Evolutionary conservation across 2,888 invertebrate genomes (phyloP), one percentile per base, ranked within the genome.

Genomic region (Ectemnius lituratus): DNA sequence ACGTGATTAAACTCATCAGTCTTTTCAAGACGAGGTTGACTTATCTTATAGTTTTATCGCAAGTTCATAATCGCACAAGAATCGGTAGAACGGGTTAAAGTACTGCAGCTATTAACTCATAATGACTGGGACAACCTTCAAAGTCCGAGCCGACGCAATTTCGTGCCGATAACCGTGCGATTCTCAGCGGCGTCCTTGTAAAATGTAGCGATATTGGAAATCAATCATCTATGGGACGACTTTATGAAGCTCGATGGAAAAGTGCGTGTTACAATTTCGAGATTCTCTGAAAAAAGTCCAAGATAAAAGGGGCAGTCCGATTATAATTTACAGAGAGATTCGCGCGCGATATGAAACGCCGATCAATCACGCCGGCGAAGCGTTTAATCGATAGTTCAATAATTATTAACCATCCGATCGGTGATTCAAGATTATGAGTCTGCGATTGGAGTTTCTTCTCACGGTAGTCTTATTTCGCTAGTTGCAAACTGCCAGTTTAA

Each of bases 341-440:
- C 81, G 80, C 67, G 79, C 84, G 76, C 78, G 81, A 80, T 84
- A 82, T 80, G 79, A 84, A 81, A 80, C 37, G 80, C 83, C 84
- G 84, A 87, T 87, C 87, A 84, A 86, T 87, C 86, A 86, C 79
- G 82, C 65, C 73, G 78, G 71, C 79, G 78, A 75, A 76, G 75
- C 80, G 77, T 85, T 87, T 87, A 87, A 87, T 87, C 86, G 85
- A 84, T 82, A 83, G 85, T 81, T 76, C 75, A 79, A 84, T 87
- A 87, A 87, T 87, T 87, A 87, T 86, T 82, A 86, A 85, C 82
- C 85, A 37, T 37, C 62, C 76, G 66, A 58, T 72, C 66, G 72
- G 64, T 66, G 71, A 72, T 70, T 58, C 73, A 70, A 73, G 72
- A 70, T 78, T 78, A 65, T 66, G 81, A 81, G 76, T 72, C 83